Percentiles rank a stretch among this genome's conserved stretches.
phyloP scores from a whole-genome alignment of 2,113 vertebrate genomes.

The Lepus europaeus region DNA sequence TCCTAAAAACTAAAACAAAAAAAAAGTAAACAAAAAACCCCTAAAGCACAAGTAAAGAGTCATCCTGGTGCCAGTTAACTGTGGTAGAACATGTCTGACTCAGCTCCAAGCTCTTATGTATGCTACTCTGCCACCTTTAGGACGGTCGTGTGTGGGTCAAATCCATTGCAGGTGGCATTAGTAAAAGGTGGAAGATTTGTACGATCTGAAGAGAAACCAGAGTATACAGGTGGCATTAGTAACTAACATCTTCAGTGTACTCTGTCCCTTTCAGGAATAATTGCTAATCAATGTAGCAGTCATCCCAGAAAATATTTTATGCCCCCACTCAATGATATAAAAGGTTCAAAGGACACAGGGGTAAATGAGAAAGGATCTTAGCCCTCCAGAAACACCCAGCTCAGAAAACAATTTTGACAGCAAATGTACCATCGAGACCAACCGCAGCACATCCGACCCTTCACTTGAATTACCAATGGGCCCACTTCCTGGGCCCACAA shows the following conservation, averaged over 20 bases:
- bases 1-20: no score
- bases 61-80: no score
- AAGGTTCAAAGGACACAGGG: neutral
- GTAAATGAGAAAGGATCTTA: neutral
- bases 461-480: neutral
- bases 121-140: constrained; percentile 51
- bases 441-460: neutral
- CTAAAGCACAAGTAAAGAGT: neutral
- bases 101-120: neutral
- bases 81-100: neutral
- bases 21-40: neutral
- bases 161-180: neutral
- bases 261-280: neutral
- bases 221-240: neutral
- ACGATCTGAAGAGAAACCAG: no score
- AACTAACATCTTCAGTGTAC: neutral
- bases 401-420: neutral
- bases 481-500: neutral
- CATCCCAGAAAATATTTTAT: neutral
- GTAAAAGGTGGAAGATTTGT: no score
- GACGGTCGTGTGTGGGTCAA: neutral
- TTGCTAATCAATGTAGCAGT: neutral
- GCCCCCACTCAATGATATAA: neutral
- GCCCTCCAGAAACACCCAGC: neutral
- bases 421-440: neutral